Base-by-base conservation (phyloP, 2,888 invertebrate genomes). In the Pemphredon lugubris region DNA sequence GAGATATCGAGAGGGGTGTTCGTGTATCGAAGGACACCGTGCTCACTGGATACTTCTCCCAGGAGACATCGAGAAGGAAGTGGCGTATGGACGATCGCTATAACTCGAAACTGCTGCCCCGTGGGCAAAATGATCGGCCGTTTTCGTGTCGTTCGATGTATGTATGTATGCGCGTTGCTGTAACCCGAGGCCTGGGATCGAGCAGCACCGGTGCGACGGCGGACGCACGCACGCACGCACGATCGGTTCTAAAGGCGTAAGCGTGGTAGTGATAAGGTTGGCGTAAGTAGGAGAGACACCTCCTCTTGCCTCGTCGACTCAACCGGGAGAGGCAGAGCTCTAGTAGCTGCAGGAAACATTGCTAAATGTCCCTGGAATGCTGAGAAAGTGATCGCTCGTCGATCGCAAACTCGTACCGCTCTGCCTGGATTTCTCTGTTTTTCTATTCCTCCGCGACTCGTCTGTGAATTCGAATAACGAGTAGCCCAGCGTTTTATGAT, bases 371-470 rank as follows among this genome's bases (percentile, higher is more conserved):
- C 60, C 44, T 74, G 81, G 82, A 75, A 83, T 79, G 78, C 72
- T 69, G 81, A 77, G 83, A 83, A 83, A 83, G 83, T 82, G 76
- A 83, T 83, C 61, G 55, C 53, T 53, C 40, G 34, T 58, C 53
- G 47, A 65, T 58, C 45, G 32, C n/a, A 44, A 4, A 26, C 68
- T 51, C 58, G 59, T 58, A 50, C 53, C 45, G 47, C 51, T 34
- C 40, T 13, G 5, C 13, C 14, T 3, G 23, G 40, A 47, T 50
- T 37, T 32, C 4, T 11, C n/a, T n/a, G n/a, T 18, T 13, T 37
- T 1, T 37, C 4, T 11, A 13, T 37, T n/a, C 11, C 1, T 3
- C 1, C 16, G 1, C 16, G 14, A 14, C 16, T 21, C 44, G 30
- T 42, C 50, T 50, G 39, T 18, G 20, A 7, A 37, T 1, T 37